A percentile compares a stretch with the other conserved stretches of the same genome.
These are phyloP conservation scores for Antheraea yamamai DNA, from an alignment of 2,888 invertebrate genomes.

Conservation along the genomic window DNA sequence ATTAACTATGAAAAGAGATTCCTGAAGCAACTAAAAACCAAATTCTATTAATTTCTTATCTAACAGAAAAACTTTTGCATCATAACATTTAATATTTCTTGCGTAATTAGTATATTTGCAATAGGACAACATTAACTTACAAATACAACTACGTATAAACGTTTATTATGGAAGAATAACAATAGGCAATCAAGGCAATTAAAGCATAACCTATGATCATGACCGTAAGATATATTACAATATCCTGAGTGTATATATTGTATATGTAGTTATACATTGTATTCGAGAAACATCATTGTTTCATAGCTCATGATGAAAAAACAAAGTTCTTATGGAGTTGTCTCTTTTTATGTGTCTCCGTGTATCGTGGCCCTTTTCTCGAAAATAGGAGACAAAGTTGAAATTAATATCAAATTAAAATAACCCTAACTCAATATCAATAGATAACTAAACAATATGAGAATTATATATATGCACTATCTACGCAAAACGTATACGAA, in stretches of 20 bases:
- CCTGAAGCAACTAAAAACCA: not conserved
- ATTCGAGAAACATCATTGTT: too few relatives aligned
- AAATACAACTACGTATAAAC: not conserved
- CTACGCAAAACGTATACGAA: too few relatives aligned
- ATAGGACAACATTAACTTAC: not conserved
- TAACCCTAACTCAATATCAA: too few relatives aligned
- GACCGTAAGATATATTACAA: not conserved
- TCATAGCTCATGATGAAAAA: not conserved
- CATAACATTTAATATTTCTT: not conserved
- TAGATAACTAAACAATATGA: too few relatives aligned
- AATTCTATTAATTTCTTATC: not conserved
- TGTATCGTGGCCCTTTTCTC: too few relatives aligned
- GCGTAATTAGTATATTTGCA: not conserved
- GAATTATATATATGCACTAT: too few relatives aligned
- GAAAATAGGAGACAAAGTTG: too few relatives aligned
- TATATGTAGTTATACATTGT: too few relatives aligned
- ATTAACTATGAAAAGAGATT: not conserved
- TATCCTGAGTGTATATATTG: not conserved
- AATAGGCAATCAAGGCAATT: conserved; percentile 62
- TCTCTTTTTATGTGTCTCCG: too few relatives aligned
- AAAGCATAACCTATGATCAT: conserved; percentile 25
- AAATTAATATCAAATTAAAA: too few relatives aligned
- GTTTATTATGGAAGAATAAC: conserved; percentile 31
- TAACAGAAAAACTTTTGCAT: too few relatives aligned
- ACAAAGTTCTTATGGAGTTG: not conserved